Conservation (phyloP, 2,113 vertebrate species). For the Spizaetus ornatus region DNA sequence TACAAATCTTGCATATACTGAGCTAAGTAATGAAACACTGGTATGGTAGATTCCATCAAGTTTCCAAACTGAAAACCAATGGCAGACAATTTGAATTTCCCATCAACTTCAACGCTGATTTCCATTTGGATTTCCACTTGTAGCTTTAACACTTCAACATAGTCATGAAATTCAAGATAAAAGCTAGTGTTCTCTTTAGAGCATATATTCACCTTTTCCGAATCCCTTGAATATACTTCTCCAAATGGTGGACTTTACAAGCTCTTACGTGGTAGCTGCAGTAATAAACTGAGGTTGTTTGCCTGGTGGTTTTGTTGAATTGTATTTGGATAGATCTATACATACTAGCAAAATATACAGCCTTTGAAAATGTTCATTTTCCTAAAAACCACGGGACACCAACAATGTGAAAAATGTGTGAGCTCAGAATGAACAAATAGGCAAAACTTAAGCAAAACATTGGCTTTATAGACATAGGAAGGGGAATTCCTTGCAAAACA, state of each 20-base stretch:
- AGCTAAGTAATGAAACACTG: neutral
- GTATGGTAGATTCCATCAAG: neutral
- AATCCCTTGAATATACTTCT: neutral
- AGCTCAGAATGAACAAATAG: slow-evolving; percentile 23
- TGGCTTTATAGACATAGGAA: neutral
- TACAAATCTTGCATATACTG: neutral
- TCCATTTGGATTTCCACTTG: neutral
- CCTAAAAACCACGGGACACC: neutral
- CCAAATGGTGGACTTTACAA: neutral
- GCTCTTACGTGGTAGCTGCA: neutral
- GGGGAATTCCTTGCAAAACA: neutral
- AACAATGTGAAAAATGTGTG: neutral
- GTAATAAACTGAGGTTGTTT: neutral
- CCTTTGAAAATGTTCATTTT: neutral
- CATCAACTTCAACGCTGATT: neutral
- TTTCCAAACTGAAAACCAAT: neutral
- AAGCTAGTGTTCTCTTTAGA: neutral
- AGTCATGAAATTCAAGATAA: neutral
- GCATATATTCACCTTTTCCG: neutral
- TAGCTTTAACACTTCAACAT: neutral
- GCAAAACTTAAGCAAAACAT: neutral
- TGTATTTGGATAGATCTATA: neutral
- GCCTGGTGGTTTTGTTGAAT: neutral
- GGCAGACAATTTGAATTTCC: neutral
- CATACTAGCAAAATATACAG: slow-evolving; percentile 1